phyloP scores from a whole-genome alignment of 2,797 vertebrate species.

The Cygnus olor region DNA sequence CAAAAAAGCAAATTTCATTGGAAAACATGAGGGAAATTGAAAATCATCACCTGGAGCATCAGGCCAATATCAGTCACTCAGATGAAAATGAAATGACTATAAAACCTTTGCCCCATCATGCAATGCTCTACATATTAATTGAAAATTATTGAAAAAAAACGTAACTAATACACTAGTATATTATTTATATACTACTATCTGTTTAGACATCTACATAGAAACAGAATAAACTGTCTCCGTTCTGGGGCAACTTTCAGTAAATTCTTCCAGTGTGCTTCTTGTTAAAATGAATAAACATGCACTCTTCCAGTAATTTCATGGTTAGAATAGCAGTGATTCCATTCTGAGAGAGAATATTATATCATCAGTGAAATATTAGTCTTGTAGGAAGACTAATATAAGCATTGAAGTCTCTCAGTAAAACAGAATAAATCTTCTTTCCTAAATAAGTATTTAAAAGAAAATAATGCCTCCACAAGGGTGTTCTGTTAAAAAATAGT shows the following conservation, averaged over 20 bases:
- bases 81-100: neutral
- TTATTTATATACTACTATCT: neutral
- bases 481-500: neutral
- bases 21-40: neutral
- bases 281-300: neutral
- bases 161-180: neutral
- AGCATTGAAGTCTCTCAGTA: neutral
- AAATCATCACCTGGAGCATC: neutral
- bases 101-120: neutral
- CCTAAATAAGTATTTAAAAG: neutral
- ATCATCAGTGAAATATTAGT: neutral
- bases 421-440: conserved; percentile 32
- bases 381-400: neutral
- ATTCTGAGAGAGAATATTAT: neutral
- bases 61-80: neutral
- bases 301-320: neutral
- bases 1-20: neutral
- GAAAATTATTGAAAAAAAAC: neutral
- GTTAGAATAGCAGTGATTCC: neutral
- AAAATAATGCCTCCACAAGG: neutral
- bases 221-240: neutral
- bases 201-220: neutral
- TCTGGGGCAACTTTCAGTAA: neutral
- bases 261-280: neutral
- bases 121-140: neutral